Evolutionary conservation across 2,888 invertebrate species (phyloP).

Genomic region (Zele albiditarsus): DNA sequence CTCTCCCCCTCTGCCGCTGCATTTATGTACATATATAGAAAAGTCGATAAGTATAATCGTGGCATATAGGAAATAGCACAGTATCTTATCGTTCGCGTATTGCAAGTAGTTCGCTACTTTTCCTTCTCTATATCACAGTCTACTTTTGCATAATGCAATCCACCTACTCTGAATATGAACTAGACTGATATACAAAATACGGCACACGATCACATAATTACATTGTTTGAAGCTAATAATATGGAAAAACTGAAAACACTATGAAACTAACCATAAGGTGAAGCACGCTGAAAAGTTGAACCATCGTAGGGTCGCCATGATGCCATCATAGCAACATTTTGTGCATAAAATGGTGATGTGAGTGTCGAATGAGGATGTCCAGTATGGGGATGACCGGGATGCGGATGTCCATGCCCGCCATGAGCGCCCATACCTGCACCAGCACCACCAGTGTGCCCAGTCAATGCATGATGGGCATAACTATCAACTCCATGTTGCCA

Average conservation of each 20-base stretch:
- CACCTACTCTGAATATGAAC: slow-evolving; percentile 1
- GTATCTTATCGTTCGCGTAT: slow-evolving; percentile 52
- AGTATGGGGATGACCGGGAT: slow-evolving; percentile 71
- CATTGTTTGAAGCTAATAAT: neutral
- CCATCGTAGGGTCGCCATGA: slow-evolving; percentile 86
- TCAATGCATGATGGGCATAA: slow-evolving; percentile 69
- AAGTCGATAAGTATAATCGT: slow-evolving; percentile 52
- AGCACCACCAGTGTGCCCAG: slow-evolving; percentile 66
- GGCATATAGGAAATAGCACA: slow-evolving; percentile 49
- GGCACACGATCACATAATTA: neutral
- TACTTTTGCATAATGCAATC: slow-evolving; percentile 16
- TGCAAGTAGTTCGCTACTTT: slow-evolving; percentile 52
- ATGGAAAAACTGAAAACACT: slow-evolving; percentile 5
- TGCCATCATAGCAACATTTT: slow-evolving; percentile 87
- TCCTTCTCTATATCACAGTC: slow-evolving; percentile 47
- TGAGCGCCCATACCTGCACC: slow-evolving; percentile 68
- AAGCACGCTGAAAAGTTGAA: slow-evolving; percentile 84
- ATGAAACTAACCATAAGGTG: slow-evolving; percentile 81
- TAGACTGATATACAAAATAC: neutral
- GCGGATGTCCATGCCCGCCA: slow-evolving; percentile 62
- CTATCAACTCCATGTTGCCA: slow-evolving; percentile 72
- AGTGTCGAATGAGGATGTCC: slow-evolving; percentile 76
- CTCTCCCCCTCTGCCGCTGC: neutral
- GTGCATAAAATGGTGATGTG: slow-evolving; percentile 83
- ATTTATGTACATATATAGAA: slow-evolving; percentile 2